Evolutionary conservation across 2,797 vertebrate species (phyloP).

Genomic region (Tinamus major): DNA sequence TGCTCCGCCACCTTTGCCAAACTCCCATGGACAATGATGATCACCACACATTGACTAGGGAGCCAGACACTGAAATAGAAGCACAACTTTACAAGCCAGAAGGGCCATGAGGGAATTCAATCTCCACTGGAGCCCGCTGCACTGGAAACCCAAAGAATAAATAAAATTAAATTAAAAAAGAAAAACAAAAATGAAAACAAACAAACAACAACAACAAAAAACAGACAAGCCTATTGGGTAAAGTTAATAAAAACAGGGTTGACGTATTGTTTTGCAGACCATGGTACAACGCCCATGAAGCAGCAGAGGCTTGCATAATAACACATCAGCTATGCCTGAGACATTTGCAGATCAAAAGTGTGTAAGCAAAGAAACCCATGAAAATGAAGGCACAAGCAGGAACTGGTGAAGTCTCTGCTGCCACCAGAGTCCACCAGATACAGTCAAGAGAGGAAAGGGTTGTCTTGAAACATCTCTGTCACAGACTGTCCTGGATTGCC

Average conservation of each 20-base stretch:
- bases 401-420: neutral
- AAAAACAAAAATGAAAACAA: too few relatives aligned
- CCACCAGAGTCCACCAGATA: neutral
- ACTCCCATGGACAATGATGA: constrained; percentile 9
- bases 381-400: neutral
- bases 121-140: neutral
- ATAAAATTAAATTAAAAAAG: too few relatives aligned
- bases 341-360: neutral
- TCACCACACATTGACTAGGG: neutral
- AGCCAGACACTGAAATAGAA: constrained; percentile 38
- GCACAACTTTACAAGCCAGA: neutral
- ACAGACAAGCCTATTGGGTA: neutral
- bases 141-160: constrained; percentile 5
- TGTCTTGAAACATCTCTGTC: neutral
- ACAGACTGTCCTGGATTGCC: neutral
- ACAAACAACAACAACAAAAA: neutral
- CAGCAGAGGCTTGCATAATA: neutral
- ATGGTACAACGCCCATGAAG: neutral
- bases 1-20: constrained; percentile 38
- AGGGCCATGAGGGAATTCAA: accelerated
- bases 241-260: neutral
- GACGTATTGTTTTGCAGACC: neutral
- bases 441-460: neutral
- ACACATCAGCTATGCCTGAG: neutral
- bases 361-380: neutral